These are phyloP conservation scores for Bradypodion ventrale DNA, from an alignment of 2,797 vertebrate species.

Conservation along the genomic window DNA sequence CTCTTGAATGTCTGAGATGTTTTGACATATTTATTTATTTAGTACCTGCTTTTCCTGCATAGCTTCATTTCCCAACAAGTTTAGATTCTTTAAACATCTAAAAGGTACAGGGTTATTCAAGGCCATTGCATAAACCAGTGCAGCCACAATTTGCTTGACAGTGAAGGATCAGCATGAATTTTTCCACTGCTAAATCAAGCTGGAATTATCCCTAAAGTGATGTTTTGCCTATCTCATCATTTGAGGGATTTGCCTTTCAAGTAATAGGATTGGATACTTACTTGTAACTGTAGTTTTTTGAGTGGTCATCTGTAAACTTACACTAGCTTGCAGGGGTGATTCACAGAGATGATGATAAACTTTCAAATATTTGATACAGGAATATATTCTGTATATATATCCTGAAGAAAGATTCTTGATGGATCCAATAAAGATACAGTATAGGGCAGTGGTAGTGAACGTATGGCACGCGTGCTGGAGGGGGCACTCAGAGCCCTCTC, in stretches of 20 bases:
- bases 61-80: constrained; percentile 1
- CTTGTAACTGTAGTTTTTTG: too few relatives aligned
- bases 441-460: too few relatives aligned
- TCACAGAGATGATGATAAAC: background rate
- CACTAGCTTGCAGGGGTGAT: too few relatives aligned
- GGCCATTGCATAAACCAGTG: background rate
- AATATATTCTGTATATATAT: too few relatives aligned
- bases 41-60: background rate
- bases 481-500: too few relatives aligned
- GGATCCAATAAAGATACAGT: background rate
- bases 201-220: background rate
- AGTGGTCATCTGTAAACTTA: too few relatives aligned
- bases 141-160: background rate
- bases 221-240: background rate
- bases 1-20: background rate
- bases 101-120: background rate
- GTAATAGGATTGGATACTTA: too few relatives aligned
- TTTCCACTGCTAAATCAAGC: background rate
- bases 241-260: constrained; percentile 9
- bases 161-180: background rate
- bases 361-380: background rate
- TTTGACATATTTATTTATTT: background rate
- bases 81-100: constrained; percentile 4
- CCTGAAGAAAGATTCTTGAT: background rate
- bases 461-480: too few relatives aligned